phyloP scores from a whole-genome alignment of 2,113 vertebrate genomes.

The Vidua macroura region DNA sequence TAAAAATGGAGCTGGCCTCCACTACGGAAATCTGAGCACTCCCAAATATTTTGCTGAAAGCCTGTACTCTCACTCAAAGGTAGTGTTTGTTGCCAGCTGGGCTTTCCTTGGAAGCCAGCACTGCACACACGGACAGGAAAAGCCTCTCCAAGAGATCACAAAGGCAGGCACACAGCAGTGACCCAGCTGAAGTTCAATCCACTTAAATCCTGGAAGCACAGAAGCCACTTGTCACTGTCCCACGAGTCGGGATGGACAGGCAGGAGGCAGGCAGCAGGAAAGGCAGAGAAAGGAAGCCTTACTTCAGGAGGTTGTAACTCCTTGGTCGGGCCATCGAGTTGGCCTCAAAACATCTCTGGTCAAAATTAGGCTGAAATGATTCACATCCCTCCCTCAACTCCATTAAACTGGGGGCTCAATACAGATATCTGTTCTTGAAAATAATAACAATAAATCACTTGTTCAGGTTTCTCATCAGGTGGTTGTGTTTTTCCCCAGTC shows the following conservation, averaged over 20 bases:
- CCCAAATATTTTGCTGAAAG: neutral
- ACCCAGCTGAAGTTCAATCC: neutral
- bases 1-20: neutral
- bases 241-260: neutral
- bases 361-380: neutral
- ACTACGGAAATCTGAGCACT: neutral
- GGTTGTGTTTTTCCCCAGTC: constrained; percentile 51
- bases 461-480: constrained; percentile 63
- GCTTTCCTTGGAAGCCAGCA: neutral
- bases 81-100: neutral
- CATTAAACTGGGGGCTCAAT: neutral
- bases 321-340: neutral
- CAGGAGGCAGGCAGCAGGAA: neutral
- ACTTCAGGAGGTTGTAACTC: neutral
- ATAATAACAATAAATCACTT: constrained; percentile 50
- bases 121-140: neutral
- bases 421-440: constrained; percentile 36
- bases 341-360: neutral
- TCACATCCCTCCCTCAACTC: constrained; percentile 5
- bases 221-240: neutral
- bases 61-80: neutral
- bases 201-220: neutral
- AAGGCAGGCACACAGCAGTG: neutral
- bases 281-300: neutral
- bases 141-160: neutral